Conservation (phyloP, 2,888 invertebrate species). For the Ferrisia virgata region DNA sequence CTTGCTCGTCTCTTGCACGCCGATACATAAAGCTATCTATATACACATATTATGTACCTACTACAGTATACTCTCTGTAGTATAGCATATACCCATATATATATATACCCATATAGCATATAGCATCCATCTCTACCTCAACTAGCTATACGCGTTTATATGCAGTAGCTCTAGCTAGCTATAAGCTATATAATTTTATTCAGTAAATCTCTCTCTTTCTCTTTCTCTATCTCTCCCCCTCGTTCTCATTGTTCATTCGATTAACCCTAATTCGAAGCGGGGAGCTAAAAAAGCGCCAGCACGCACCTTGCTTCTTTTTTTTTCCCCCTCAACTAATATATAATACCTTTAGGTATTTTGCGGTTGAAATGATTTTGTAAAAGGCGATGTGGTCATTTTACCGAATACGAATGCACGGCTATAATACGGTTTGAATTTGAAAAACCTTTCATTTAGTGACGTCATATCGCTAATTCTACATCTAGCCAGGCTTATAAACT, state of each 20-base stretch:
- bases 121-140: too few species aligned
- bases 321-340: too few species aligned
- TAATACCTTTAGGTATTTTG: neutral
- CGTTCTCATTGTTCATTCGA: neutral
- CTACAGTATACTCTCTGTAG: too few species aligned
- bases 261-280: neutral
- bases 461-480: neutral
- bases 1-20: neutral
- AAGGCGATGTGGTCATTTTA: neutral
- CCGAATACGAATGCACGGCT: neutral
- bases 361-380: neutral
- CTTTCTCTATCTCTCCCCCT: too few species aligned
- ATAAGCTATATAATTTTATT: neutral
- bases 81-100: too few species aligned
- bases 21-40: neutral
- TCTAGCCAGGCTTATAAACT: neutral
- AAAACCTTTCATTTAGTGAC: neutral
- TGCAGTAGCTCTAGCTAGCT: too few species aligned
- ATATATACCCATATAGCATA: too few species aligned
- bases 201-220: neutral
- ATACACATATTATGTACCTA: neutral
- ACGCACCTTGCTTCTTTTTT: neutral
- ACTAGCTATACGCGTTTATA: too few species aligned
- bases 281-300: neutral
- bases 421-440: neutral